Evolutionary conservation across 2,113 vertebrate genomes (phyloP).

Genomic region (Nyctereutes procyonoides): DNA sequence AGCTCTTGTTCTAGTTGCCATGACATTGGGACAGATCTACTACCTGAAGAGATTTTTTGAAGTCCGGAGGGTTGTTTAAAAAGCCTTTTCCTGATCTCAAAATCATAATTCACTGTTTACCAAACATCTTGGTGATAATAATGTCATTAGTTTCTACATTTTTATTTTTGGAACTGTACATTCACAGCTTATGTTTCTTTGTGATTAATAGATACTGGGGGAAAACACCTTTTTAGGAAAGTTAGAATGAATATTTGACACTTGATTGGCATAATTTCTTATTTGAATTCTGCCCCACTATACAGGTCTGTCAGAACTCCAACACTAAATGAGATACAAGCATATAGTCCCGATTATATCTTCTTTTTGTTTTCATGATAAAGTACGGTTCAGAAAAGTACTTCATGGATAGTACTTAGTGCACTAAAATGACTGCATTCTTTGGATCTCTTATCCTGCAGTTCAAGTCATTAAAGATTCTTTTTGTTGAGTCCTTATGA

Average conservation of each 20-base stretch:
- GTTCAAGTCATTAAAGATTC: not conserved
- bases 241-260: slow-evolving; percentile 81
- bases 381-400: slow-evolving; percentile 64
- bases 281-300: slow-evolving; percentile 76
- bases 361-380: slow-evolving; percentile 35
- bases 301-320: slow-evolving; percentile 77
- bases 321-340: slow-evolving; percentile 72
- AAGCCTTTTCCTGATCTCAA: slow-evolving; percentile 80
- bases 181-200: slow-evolving; percentile 84
- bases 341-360: slow-evolving; percentile 60
- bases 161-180: slow-evolving; percentile 86
- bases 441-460: slow-evolving; percentile 47
- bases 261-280: slow-evolving; percentile 80
- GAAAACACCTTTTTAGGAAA: slow-evolving; percentile 80
- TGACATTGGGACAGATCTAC: slow-evolving; percentile 99
- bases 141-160: slow-evolving; percentile 85
- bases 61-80: slow-evolving; percentile 98
- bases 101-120: slow-evolving; percentile 87
- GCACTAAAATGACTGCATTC: slow-evolving; percentile 52
- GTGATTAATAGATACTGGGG: slow-evolving; percentile 78
- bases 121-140: slow-evolving; percentile 87
- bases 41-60: slow-evolving; percentile 99
- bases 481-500: slow-evolving; percentile 31
- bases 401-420: not conserved
- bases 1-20: slow-evolving; percentile 98